These are phyloP conservation scores for roundworm (Caenorhabditis elegans) DNA, from an alignment of 1,140 invertebrate genomes.

Conservation along the genomic window WBcel235 BX284606.5:13144501-13145000, in stretches of 20 bases:
- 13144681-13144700: neutral
- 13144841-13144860: slow-evolving; percentile 24
- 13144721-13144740: neutral
- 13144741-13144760: neutral
- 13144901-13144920: neutral
- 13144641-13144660: neutral
- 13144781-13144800: slow-evolving; percentile 1
- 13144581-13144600: neutral
- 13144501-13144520: too few relatives aligned
- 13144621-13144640: neutral
- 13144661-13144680: neutral
- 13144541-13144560: neutral
- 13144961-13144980: neutral
- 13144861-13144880: neutral
- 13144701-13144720: slow-evolving; percentile 20
- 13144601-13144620: neutral
- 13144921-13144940: neutral
- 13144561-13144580: neutral
- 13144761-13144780: slow-evolving; percentile 1
- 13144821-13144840: neutral
- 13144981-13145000: neutral
- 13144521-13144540: too few relatives aligned
- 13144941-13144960: too few relatives aligned
- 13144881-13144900: neutral
- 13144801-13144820: neutral